Conservation (phyloP, 2,888 invertebrate species). For the Atethmia centrago region DNA sequence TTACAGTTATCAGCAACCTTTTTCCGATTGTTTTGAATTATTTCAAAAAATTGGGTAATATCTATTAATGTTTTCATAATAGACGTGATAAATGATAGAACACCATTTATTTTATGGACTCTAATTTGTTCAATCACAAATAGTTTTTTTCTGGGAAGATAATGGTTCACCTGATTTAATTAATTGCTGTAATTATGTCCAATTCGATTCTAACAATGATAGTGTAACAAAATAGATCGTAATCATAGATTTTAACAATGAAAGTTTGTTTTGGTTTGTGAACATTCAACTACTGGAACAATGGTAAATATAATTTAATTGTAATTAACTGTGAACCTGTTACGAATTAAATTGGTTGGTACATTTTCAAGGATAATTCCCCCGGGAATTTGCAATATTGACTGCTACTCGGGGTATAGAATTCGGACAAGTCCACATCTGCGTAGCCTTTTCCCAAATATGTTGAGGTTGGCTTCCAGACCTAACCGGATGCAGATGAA, state of each 20-base stretch:
- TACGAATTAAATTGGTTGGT: background rate
- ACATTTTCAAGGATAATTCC: constrained; percentile 16
- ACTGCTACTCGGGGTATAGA: background rate
- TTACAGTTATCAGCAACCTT: background rate
- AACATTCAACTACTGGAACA: background rate
- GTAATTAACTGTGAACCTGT: constrained; percentile 3
- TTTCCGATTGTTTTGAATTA: background rate
- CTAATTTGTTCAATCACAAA: constrained; percentile 10
- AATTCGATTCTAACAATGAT: constrained; percentile 21
- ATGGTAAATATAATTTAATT: constrained; percentile 25
- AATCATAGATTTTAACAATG: constrained; percentile 30
- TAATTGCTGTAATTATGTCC: constrained; percentile 27
- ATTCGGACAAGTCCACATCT: background rate
- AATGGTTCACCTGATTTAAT: background rate
- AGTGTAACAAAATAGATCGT: constrained; percentile 22
- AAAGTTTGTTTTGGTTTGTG: constrained; percentile 15
- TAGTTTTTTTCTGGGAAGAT: background rate
- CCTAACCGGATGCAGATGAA: too few relatives aligned
- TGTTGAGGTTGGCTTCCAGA: too few relatives aligned
- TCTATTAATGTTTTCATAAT: background rate
- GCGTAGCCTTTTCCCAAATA: too few relatives aligned
- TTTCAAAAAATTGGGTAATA: background rate
- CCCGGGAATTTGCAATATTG: constrained; percentile 19
- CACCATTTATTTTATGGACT: background rate
- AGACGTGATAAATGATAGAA: background rate